Base-by-base conservation (phyloP, 1,140 invertebrate genomes). In the Hycleus cichorii region DNA sequence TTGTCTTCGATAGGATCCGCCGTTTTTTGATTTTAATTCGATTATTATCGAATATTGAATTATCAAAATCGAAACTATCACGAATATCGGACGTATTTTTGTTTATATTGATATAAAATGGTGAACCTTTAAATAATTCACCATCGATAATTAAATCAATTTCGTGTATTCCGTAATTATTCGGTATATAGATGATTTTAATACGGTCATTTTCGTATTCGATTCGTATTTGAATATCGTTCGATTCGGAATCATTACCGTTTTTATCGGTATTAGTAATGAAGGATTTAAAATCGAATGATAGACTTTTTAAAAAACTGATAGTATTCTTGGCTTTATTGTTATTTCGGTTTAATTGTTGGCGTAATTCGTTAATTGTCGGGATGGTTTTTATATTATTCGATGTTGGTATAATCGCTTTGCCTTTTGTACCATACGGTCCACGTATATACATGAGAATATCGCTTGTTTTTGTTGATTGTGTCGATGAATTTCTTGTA, bases 111-210 rank as follows among this genome's bases (percentile, higher is more conserved):
- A 69, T 59, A 38, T 62, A 62, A 52, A 59, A 73, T 1, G 71
- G 71, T 11, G 69, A 68, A 7, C 70, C 68, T 40, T 57, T 51
- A 0, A 72, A 39, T 38, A 64, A 53, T 60, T 69, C 66, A 1
- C 67, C 67, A 49, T 69, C 60, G 9, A 49, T 60, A 25, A 63
- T 66, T 12, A 73, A 39, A 46, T 51, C 64, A 24, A 73, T 62
- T 54, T 72, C 68, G 55, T 72, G 68, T 32, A 73, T 66, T 8
- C 71, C 71, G 8, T 49, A 62, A 58, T 65, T 56, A 39, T 64
- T 62, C 6, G 69, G 64, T 12, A 71, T 58, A 52, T 69, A 73
- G 25, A 55, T 58, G 3, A 73, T 50, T 59, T 64, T 65, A 7
- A 63, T 60, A 39, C 69, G 57, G 11, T 69, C 65, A n/a, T 53